These are phyloP conservation scores for Glaucidium brasilianum DNA, from an alignment of 2,113 vertebrate genomes.

Conservation along the genomic window DNA sequence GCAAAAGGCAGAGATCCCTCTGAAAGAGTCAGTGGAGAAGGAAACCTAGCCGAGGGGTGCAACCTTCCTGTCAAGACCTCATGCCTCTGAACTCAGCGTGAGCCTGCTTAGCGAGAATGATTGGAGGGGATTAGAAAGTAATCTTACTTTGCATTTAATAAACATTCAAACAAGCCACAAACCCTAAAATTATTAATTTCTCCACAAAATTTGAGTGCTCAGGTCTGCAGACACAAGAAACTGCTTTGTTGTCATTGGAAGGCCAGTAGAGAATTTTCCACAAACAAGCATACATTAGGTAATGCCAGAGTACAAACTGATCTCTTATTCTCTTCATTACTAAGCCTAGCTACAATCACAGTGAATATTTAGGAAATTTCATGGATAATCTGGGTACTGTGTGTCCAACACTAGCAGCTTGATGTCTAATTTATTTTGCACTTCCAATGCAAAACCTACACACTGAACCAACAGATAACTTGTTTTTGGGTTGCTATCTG, in stretches of 20 bases:
- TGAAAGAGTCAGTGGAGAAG: neutral
- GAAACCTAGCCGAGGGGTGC: neutral
- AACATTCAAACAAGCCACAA: neutral
- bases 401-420: neutral
- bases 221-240: neutral
- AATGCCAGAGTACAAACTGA: neutral
- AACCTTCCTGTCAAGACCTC: neutral
- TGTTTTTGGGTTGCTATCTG: neutral
- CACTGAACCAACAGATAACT: neutral
- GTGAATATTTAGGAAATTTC: neutral
- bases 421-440: neutral
- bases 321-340: neutral
- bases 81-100: neutral
- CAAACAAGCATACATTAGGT: neutral
- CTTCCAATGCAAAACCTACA: neutral
- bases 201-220: neutral
- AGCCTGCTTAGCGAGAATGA: slow-evolving; percentile 27
- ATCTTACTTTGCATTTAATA: neutral
- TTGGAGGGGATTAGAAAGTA: neutral
- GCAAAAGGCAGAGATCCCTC: neutral
- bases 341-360: neutral
- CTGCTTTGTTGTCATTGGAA: neutral
- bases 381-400: neutral
- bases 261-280: neutral
- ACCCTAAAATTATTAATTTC: neutral